Percentiles rank a stretch among this genome's conserved stretches.
phyloP scores from a whole-genome alignment of 2,797 vertebrate species.

The Macroramphosus scolopax region DNA sequence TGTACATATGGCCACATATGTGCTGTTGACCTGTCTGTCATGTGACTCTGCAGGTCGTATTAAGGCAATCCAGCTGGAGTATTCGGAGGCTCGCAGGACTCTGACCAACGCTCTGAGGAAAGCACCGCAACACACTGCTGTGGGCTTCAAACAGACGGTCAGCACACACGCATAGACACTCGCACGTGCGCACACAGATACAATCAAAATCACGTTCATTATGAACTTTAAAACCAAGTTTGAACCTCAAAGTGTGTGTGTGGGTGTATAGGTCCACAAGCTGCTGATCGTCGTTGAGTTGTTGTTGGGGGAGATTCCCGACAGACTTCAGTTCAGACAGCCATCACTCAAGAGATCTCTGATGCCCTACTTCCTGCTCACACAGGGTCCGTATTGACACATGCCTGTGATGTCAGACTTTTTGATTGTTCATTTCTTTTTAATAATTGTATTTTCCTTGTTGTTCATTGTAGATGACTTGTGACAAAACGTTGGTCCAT shows the following conservation, averaged over 20 bases:
- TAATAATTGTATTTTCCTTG: too few relatives aligned
- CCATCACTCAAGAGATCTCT: conserved; percentile 95
- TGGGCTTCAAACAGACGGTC: conserved; percentile 97
- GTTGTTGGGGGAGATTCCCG: conserved; percentile 93
- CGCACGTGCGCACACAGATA: too few relatives aligned
- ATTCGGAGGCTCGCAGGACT: conserved; percentile 90
- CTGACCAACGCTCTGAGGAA: conserved; percentile 95
- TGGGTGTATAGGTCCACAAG: conserved; percentile 87
- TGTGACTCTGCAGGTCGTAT: conserved; percentile 84
- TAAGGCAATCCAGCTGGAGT: conserved; percentile 97
- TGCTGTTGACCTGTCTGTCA: conserved; percentile 10
- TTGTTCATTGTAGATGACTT: too few relatives aligned
- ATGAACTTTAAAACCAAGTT: too few relatives aligned
- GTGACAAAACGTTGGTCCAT: too few relatives aligned
- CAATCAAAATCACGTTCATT: too few relatives aligned
- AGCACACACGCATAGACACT: conserved; percentile 23
- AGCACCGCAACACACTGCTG: conserved; percentile 93
- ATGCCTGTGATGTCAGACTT: too few relatives aligned
- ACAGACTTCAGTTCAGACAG: conserved; percentile 95
- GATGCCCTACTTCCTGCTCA: conserved; percentile 97
- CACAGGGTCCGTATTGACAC: conserved; percentile 89
- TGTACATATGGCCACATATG: too few relatives aligned
- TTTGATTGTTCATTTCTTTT: too few relatives aligned
- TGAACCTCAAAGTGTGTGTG: too few relatives aligned
- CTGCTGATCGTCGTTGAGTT: conserved; percentile 95